Evolutionary conservation across 1,140 invertebrate species (phyloP), one percentile per base, ranked within the genome.

Genomic region (Drosophila bipectinata): DNA sequence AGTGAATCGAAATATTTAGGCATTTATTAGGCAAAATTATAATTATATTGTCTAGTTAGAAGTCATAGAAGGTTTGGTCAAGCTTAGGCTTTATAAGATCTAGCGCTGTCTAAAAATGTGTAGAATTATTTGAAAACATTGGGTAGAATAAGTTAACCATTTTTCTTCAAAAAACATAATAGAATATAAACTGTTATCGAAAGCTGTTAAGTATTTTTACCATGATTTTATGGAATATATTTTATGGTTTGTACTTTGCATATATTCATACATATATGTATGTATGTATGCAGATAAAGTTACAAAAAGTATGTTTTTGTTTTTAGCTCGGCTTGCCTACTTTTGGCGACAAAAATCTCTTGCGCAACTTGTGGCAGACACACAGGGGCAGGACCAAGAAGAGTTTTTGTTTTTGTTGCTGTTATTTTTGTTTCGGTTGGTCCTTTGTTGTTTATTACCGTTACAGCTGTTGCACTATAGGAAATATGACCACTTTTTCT

Each of bases 401-500:
- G 15, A 7, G 34, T 4, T 55, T 34, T 39, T 55, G 57, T 53
- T 60, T 39, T 56, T 48, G 69, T 60, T 73, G 54, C 48, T 79
- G 4, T 44, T 15, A 48, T 44, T 74, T 44, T 44, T 56, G 41
- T 44, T 44, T 44, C 41, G 56, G 77, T 24, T 67, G 59, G 10
- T 73, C 34, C 30, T 72, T 63, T 79, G 76, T 84, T 84, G 80
- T 85, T 84, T 84, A 84, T 84, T 79, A 84, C 80, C 63, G 67
- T 85, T 79, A 77, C 80, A 84, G 80, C 76, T 85, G 80, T 69
- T 83, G 62, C n/a, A n/a, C n/a, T n/a, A n/a, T n/a, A n/a, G n/a
- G n/a, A n/a, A n/a, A n/a, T n/a, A n/a, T n/a, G n/a, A n/a, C n/a
- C n/a, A n/a, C n/a, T n/a, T n/a, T n/a, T n/a, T n/a, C n/a, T n/a